Base-by-base conservation (phyloP, 2,113 vertebrate genomes). In the Onychostoma macrolepis region DNA sequence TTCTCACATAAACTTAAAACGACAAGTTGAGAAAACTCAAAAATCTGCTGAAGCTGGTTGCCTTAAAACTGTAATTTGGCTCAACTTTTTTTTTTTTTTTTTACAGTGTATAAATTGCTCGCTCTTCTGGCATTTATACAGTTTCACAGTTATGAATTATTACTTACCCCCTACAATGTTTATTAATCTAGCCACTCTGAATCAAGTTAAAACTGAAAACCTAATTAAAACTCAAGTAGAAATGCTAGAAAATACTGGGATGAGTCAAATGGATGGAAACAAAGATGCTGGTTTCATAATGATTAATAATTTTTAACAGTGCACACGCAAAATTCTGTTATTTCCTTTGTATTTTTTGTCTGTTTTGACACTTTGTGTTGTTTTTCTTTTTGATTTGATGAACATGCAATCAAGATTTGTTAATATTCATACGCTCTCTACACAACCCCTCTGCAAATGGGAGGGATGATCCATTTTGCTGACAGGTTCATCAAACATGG, bases 401-500 rank as follows among this genome's bases (percentile, higher is more conserved):
- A 41, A 67, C 38, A 28, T 65, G 56, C 30, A 81, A 43, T 81
- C 36, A 65, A 28, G n/a, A 80, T 65, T 65, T 41, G 13, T 65
- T 11, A 28, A 58, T 43, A 81, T 63, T 65, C 56, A 80, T 24
- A 26, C 6, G 2, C 56, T 65, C 38, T 75, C 45, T 53, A 4
- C 45, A 77, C 13, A 77, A 48, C 43, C 75, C 45, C 15, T 69
- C 58, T 65, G 36, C 30, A 80, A 45, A 78, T 19, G 75, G 43
- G 75, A 53, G 75, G 43, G 45, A 30, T 19, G 41, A 83, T 83
- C 13, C 19, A 33, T 30, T 63, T 67, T 33, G 17, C 41, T 83
- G 80, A 71, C 80, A 69, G 80, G 17, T 83, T 50, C 80, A 83
- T 83, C 80, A 69, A 71, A 50, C 80, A 83, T 83, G 61, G 63